Percentiles rank a stretch among this genome's conserved stretches.
Conservation (phyloP, 2,888 invertebrate genomes). For the Acrocera orbiculus region DNA sequence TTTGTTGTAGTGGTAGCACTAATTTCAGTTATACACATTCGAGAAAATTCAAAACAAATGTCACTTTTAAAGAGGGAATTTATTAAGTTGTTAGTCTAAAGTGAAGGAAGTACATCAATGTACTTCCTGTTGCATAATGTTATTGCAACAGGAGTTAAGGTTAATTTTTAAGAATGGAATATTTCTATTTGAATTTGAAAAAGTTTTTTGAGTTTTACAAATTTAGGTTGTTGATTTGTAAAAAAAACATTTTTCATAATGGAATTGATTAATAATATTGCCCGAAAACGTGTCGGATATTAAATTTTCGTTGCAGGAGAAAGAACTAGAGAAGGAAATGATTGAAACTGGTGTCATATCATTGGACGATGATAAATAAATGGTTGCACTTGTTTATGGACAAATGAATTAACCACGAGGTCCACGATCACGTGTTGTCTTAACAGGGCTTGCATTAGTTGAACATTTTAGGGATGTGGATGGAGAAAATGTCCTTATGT, state of each 20-base stretch:
- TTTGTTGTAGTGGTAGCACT: too few relatives aligned
- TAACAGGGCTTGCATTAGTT: slow-evolving; percentile 82
- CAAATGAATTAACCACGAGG: slow-evolving; percentile 97
- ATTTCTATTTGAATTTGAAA: background rate
- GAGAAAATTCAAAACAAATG: too few relatives aligned
- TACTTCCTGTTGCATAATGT: too few relatives aligned
- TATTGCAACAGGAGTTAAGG: slow-evolving; percentile 76
- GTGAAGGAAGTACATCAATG: too few relatives aligned
- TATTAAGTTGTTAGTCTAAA: too few relatives aligned
- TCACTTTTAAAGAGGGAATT: too few relatives aligned
- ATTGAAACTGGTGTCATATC: slow-evolving; percentile 86
- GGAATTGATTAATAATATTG: slow-evolving; percentile 92
- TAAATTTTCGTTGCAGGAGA: slow-evolving; percentile 94
- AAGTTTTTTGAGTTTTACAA: background rate
- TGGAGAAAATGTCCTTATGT: slow-evolving; percentile 85
- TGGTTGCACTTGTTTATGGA: slow-evolving; percentile 72
- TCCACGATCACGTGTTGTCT: slow-evolving; percentile 80
- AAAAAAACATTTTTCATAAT: slow-evolving; percentile 92
- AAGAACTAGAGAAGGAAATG: slow-evolving; percentile 92
- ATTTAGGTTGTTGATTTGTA: slow-evolving; percentile 69
- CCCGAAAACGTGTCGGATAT: slow-evolving; percentile 91
- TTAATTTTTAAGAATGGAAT: background rate
- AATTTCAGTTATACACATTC: too few relatives aligned
- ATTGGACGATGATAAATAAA: slow-evolving; percentile 73
- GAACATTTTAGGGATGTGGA: slow-evolving; percentile 90